phyloP scores from a whole-genome alignment of 2,888 invertebrate species.

The Ophion obscuratus region DNA sequence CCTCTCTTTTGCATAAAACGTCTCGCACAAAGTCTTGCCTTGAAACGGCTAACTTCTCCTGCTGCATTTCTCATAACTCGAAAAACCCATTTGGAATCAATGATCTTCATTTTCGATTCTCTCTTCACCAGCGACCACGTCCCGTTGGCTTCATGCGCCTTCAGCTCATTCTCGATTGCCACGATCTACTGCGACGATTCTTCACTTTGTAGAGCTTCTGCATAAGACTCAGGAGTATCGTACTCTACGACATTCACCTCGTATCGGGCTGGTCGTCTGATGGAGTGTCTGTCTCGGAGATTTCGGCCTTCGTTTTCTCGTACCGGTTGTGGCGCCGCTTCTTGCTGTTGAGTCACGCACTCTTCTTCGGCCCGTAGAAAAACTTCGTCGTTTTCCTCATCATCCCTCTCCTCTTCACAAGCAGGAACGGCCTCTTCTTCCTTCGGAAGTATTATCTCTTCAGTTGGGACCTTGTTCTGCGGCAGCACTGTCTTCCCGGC shows the following conservation, averaged over 20 bases:
- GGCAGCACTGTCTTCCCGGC: constrained; percentile 10
- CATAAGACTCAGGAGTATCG: neutral
- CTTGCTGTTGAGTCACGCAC: neutral
- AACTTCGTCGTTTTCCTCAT: neutral
- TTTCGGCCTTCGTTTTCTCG: neutral
- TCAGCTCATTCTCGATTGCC: neutral
- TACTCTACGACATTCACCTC: neutral
- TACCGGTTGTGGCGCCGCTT: no score
- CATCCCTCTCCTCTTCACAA: neutral
- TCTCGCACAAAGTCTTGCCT: no score
- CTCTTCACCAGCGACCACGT: constrained; percentile 11
- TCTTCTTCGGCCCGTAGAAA: neutral
- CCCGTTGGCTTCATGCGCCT: neutral
- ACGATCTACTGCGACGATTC: neutral
- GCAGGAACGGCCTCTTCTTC: neutral
- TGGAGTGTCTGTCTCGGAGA: neutral
- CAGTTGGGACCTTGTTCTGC: neutral
- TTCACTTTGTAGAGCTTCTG: neutral
- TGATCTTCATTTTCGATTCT: neutral
- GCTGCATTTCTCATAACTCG: no score
- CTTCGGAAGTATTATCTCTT: neutral
- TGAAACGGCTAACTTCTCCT: no score
- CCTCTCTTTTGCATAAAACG: no score
- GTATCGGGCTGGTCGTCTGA: neutral
- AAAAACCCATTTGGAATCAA: no score